A percentile compares a stretch with the other conserved stretches of the same genome.
phyloP scores from a whole-genome alignment of 2,888 invertebrate genomes.

The Coenonympha glycerion region DNA sequence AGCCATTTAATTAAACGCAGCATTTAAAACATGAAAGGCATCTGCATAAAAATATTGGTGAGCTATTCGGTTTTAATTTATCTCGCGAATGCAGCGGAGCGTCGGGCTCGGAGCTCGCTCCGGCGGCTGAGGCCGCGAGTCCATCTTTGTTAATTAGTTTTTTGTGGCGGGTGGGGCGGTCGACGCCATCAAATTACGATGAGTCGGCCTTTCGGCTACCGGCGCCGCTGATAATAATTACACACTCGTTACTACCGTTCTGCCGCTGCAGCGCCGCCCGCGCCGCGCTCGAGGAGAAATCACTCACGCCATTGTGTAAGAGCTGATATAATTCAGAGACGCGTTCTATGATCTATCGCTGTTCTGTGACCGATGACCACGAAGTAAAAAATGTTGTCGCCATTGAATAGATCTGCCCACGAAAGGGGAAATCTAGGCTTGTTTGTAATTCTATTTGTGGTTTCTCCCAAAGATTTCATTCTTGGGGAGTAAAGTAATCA shows the following conservation, averaged over 20 bases:
- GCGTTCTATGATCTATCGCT: conserved; percentile 10
- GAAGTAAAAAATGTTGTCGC: too few relatives aligned
- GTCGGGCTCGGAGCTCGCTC: conserved; percentile 37
- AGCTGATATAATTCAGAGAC: conserved; percentile 16
- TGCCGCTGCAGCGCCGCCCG: conserved; percentile 44
- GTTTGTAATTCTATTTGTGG: too few relatives aligned
- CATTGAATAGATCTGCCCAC: too few relatives aligned
- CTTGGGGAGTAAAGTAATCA: too few relatives aligned
- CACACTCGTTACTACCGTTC: conserved; percentile 76
- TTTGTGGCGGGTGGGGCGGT: conserved; percentile 67
- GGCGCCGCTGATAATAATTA: conserved; percentile 65
- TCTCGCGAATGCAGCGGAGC: conserved; percentile 28
- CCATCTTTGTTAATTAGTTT: conserved; percentile 74
- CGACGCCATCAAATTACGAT: conserved; percentile 76
- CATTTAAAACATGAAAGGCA: conserved; percentile 1
- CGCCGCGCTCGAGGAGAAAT: conserved; percentile 21
- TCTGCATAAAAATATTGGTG: conserved; percentile 14
- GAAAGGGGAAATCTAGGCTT: conserved; percentile 2
- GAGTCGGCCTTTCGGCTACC: conserved; percentile 74
- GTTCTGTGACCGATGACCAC: conserved; percentile 15
- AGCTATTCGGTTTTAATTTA: conserved; percentile 24
- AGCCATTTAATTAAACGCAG: conserved; percentile 2
- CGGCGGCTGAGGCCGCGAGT: conserved; percentile 30
- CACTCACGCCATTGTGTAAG: conserved; percentile 22
- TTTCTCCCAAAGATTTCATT: too few relatives aligned